Base-by-base conservation (phyloP, 2,113 vertebrate species). In the Turnix velox region DNA sequence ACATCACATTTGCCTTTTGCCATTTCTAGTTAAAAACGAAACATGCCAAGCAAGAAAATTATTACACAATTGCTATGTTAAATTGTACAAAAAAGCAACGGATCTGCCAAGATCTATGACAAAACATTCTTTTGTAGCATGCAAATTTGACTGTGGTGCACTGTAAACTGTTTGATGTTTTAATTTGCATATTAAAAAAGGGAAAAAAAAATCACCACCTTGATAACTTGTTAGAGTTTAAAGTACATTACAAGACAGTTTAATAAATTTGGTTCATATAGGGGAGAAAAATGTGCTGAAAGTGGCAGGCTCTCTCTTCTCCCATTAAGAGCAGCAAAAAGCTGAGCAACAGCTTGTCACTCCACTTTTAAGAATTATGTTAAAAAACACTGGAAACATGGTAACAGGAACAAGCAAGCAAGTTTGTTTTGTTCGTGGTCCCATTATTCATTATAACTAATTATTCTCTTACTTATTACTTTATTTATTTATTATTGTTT, bases 161-260 rank as follows among this genome's bases (percentile, higher is more conserved):
- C 12, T 78, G 79, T 17, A 96, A 82, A 52, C 27, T 87, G 33
- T 51, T 91, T 91, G 39, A 28, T 91, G 71, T 65, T 95, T 93
- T 92, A 94, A 81, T 43, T n/a, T 48, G 10, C 22, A 69, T 49
- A 49, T 49, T 39, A 8, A 12, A 37, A 31, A 71, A 87, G n/a
- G n/a, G 63, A 92, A 62, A 51, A 86, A 75, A 66, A 8, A 49
- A 63, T 14, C 55, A 31, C 24, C 63, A 75, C 52, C 90, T 85
- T 81, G 74, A 67, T 84, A 92, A 94, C 37, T 74, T 87, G 78
- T n/a, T 27, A 37, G 40, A 92, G 42, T 71, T 93, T 94, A 92
- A 66, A 88, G n/a, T 55, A 57, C 7, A 19, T 81, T 65, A 73
- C 16, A 51, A 37, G 59, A 83, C 4, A 25, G 16, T 45, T 88